Conservation (phyloP, 2,113 vertebrate genomes). For the Dromaius novaehollandiae region DNA sequence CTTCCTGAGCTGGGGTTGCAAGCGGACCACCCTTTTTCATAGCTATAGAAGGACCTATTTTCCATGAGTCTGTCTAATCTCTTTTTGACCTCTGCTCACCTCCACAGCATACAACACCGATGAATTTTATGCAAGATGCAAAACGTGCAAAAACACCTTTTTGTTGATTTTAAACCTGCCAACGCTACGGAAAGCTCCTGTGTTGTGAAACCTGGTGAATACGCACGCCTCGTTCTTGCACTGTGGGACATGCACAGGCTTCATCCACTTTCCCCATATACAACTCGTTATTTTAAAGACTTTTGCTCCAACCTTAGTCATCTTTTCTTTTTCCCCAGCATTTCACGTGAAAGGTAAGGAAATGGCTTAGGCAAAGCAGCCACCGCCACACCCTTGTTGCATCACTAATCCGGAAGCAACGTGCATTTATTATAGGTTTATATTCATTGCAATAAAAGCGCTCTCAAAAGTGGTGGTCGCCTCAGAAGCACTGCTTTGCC, state of each 20-base stretch:
- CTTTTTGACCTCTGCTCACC: background rate
- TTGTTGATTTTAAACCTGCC: background rate
- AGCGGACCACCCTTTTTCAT: slow-evolving; percentile 6
- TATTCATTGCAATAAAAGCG: background rate
- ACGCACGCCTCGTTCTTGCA: background rate
- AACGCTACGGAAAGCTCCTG: background rate
- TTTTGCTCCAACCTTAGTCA: background rate
- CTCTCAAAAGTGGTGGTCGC: background rate
- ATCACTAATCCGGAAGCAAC: slow-evolving; percentile 32
- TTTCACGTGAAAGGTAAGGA: background rate
- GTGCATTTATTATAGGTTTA: background rate
- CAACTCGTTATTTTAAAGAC: background rate
- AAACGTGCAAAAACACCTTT: background rate
- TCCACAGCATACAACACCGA: background rate
- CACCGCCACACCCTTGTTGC: background rate
- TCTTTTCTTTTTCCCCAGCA: background rate
- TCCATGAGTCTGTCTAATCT: slow-evolving; percentile 23
- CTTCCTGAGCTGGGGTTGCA: background rate
- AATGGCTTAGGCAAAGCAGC: background rate
- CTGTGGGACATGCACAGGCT: background rate
- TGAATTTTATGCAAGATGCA: background rate
- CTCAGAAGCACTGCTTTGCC: slow-evolving; percentile 1
- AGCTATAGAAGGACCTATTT: slow-evolving; percentile 34
- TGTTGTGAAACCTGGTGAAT: background rate
- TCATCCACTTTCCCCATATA: background rate